Base-by-base conservation (phyloP, 2,888 invertebrate genomes). In the Lasioglossum calceatum region DNA sequence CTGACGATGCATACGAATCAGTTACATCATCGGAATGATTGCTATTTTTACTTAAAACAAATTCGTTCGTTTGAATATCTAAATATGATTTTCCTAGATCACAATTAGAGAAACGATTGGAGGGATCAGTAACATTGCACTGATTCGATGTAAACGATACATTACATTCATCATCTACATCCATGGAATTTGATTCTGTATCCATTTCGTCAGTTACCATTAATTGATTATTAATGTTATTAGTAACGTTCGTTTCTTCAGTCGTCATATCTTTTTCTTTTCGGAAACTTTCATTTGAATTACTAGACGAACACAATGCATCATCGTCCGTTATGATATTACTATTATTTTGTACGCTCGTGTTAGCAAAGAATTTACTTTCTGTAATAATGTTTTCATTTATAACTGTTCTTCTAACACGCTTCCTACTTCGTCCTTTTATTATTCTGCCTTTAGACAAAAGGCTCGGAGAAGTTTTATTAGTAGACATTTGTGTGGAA, bases 351-450 rank as follows among this genome's bases (percentile, higher is more conserved):
- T 79, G 50, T 4, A 75, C 27, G 39, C 36, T 27, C 10, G 84
- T 39, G 64, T 86, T 86, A 1, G 90, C 64, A 81, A 95, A 95
- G 85, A 93, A 95, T 93, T 94, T 93, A 76, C 95, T 95, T 77
- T 93, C 89, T 14, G 88, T 71, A 7, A 93, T 72, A 27, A 81
- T 85, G 64, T 88, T 90, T 47, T 93, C 91, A 79, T 95, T 92
- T 77, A 95, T 92, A 36, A 95, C 91, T 23, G 95, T 95, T 50
- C 93, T 92, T 44, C 87, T 92, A 47, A 93, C 87, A 23, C 92
- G 92, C 44, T 86, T 88, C 44, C 91, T 82, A 82, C 89, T 91
- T 67, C 89, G 91, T 14, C 92, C 82, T 32, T 89, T 91, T 75
- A 91, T 81, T 81, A n/a, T 91, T 81, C 91, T 92, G n/a, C 88